Conservation (phyloP, 1,140 invertebrate genomes). For the Heliconius nattereri region DNA sequence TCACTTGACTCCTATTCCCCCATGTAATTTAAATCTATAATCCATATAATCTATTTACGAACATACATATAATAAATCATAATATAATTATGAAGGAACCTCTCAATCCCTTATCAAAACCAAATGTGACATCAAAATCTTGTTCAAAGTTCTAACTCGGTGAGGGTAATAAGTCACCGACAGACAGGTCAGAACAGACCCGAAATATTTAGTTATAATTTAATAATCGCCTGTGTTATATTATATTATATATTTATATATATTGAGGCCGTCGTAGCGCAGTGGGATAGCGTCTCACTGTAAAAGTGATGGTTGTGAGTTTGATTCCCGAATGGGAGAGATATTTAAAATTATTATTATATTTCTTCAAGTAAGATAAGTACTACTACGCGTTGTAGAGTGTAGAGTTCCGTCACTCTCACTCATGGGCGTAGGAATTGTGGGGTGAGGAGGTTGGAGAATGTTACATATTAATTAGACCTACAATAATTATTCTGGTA, state of each 20-base stretch:
- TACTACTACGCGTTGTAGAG: no score
- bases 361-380: no score
- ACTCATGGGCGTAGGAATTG: no score
- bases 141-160: not conserved
- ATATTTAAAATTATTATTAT: no score
- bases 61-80: not conserved
- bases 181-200: slow-evolving; percentile 1
- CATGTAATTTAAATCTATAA: no score
- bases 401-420: no score
- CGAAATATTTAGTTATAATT: slow-evolving; percentile 5
- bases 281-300: not conserved
- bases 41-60: not conserved
- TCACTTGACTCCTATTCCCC: no score
- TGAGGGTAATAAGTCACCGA: not conserved
- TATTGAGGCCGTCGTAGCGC: not conserved
- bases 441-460: no score
- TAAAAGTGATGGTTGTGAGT: no score
- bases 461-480: no score
- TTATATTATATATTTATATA: not conserved
- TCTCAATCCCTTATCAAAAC: slow-evolving; percentile 3
- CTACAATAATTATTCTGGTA: no score
- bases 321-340: no score
- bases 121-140: slow-evolving; percentile 11
- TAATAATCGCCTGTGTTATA: not conserved
- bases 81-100: not conserved